phyloP scores from a whole-genome alignment of 2,797 vertebrate species.

The Chaunax sp. region DNA sequence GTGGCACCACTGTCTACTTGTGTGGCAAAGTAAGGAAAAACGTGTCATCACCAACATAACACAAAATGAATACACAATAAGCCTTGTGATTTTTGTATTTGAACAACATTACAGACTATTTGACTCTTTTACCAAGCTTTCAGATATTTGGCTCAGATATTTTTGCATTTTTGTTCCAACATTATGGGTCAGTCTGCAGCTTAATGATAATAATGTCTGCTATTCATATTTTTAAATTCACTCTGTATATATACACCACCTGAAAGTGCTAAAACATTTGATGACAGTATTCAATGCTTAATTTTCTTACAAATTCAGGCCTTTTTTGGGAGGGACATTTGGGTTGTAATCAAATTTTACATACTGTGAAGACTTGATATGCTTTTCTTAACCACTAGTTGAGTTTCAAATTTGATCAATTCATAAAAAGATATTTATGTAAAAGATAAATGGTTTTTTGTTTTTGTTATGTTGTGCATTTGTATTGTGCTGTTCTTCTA shows the following conservation, averaged over 20 bases:
- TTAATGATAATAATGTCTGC: not conserved
- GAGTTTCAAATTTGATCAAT: not conserved
- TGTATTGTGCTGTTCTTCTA: no score
- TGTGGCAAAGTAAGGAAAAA: constrained; percentile 90
- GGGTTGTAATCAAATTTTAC: no score
- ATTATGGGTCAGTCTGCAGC: not conserved
- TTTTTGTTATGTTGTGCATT: no score
- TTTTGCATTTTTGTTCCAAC: not conserved
- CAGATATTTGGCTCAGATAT: not conserved
- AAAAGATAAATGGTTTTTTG: no score
- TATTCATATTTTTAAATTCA: not conserved
- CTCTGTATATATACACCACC: not conserved
- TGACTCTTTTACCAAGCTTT: not conserved
- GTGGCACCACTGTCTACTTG: constrained; percentile 97
- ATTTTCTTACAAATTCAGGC: no score
- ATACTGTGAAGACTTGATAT: not conserved
- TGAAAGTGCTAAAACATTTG: not conserved
- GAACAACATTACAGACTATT: not conserved
- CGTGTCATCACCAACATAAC: not conserved
- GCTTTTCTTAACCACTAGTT: not conserved
- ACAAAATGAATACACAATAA: not conserved
- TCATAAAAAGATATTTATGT: no score
- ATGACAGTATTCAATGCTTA: not conserved
- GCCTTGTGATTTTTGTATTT: not conserved
- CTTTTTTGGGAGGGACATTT: no score